Evolutionary conservation across 2,888 invertebrate genomes (phyloP).

Genomic region (Nebria brevicollis): DNA sequence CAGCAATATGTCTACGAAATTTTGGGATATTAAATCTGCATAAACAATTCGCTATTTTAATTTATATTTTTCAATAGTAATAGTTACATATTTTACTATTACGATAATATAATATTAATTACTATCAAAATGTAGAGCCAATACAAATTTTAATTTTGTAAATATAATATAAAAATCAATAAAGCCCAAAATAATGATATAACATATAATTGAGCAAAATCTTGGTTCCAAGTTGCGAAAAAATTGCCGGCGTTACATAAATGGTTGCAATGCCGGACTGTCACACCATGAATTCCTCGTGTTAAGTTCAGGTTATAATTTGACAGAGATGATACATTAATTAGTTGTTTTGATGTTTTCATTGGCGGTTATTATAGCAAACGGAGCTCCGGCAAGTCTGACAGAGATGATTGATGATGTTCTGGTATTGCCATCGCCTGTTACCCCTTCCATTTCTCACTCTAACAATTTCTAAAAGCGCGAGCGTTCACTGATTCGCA

Average conservation of each 20-base stretch:
- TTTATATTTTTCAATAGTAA: too few species aligned
- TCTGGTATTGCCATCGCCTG: neutral
- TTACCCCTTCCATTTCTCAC: neutral
- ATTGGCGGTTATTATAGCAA: constrained; percentile 15
- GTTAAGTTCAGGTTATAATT: neutral
- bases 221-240: neutral
- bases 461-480: neutral
- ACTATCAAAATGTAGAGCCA: too few species aligned
- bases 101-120: too few species aligned
- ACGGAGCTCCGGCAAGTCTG: neutral
- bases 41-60: too few species aligned
- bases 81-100: too few species aligned
- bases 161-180: too few species aligned
- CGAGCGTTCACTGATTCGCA: neutral
- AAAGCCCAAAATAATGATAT: neutral
- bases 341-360: constrained; percentile 24
- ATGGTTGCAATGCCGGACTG: neutral
- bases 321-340: constrained; percentile 19
- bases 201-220: neutral
- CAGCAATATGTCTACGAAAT: too few species aligned
- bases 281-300: neutral
- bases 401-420: constrained; percentile 1
- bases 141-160: too few species aligned
- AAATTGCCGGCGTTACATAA: neutral
- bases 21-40: too few species aligned